Base-by-base conservation (phyloP, 2,888 invertebrate genomes). In the Trissolcus japonicus region DNA sequence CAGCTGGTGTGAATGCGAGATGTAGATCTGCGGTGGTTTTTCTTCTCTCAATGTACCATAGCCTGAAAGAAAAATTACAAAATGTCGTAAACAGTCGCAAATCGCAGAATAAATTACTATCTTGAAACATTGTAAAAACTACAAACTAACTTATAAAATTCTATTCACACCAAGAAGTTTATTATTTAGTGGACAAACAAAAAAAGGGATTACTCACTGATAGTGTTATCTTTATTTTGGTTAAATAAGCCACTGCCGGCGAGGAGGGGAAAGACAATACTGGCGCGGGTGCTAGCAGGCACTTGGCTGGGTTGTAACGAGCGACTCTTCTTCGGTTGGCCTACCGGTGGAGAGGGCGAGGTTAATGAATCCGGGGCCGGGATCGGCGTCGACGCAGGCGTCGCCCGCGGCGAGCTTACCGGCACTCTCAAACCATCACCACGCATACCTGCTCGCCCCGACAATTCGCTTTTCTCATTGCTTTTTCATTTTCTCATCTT, bases 1-100 rank as follows among this genome's bases (percentile, higher is more conserved):
- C 79, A 93, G 84, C 79, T 91, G 90, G 69, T 90, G 88, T 7
- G 87, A 85, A 69, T 87, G 86, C 2, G 86, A 86, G 17, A 86
- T 89, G 48, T 85, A 85, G 66, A 87, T 88, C 56, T 88, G 88
- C 0, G 92, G 90, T 65, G 92, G 90, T 65, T 91, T 89, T 74
- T 94, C 94, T 84, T 95, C 95, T 76, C 93, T 92, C 57, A 95
- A 87, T 0, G 94, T 93, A 1, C 94, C 95, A 83, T 95, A 95
- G 86, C 94, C 95, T 94, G 81, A 54, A 40, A 29, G n/a, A 16
- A 14, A 16, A 19, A 4, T 25, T 25, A 25, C 3, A 25, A 25
- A n/a, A n/a, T n/a, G n/a, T n/a, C 41, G 3, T 41, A 2, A 41
- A 19, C 19, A 19, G 2, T 19, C 19, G 1, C 2, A 2, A 19